Base-by-base conservation (phyloP, 2,797 vertebrate genomes). In the Acipenser transmontanus region DNA sequence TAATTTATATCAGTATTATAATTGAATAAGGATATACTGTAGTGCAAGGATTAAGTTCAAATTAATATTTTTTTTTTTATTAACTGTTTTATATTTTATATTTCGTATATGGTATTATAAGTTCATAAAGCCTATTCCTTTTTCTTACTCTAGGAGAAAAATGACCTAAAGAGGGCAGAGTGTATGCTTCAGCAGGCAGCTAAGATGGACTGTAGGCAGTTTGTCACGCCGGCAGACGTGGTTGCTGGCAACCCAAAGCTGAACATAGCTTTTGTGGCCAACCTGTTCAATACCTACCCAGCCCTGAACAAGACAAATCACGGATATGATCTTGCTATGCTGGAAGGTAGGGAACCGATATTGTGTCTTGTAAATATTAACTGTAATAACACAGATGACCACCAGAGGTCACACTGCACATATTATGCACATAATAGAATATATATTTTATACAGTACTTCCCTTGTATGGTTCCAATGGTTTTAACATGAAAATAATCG, bases 211-310 rank as follows among this genome's bases (percentile, higher is more conserved):
- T 95, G 95, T 87, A 91, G 91, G 72, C 96, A 99, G 85, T 99
- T 99, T 77, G 96, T 99, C 60, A 91, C 94, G 49, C 87, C 97
- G 64, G 84, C 82, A 1, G 97, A 99, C 72, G 94, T 99, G 73
- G 91, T 93, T 65, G 84, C 92, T 59, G 97, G 97, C 71, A 98
- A 98, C 83, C 92, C 89, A 76, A 99, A 98, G 77, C 95, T 99
- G 72, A 99, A 99, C 85, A 74, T 93, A 81, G 97, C 96, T 69
- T 99, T 96, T 54, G 95, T 98, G 59, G 97, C 97, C 76, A 98
- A 99, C 85, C 86, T 99, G 64, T 99, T 92, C 85, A 99, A 99
- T 82, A 93, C 86, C 74, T 87, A 94, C 52, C 93, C 96, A 1
- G 80, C 84, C 68, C 76, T 98, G 70, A 81, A 88, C 70, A 92